Conservation (phyloP, 1,140 invertebrate species). For the Plutomurus gul region DNA sequence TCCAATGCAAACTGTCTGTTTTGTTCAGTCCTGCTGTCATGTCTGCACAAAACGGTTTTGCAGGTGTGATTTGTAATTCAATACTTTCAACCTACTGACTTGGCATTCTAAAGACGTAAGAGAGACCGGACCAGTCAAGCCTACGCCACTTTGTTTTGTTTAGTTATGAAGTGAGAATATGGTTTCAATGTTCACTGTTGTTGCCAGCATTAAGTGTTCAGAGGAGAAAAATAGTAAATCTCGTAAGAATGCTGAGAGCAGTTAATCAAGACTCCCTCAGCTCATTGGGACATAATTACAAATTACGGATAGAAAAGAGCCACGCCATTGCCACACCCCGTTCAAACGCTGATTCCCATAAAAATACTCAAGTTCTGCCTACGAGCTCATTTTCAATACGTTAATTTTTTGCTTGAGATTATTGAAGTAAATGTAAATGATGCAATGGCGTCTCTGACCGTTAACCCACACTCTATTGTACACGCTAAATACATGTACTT, state of each 20-base stretch:
- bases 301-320: slow-evolving; percentile 35
- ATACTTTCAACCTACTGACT: not conserved
- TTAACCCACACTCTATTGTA: no score
- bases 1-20: no score
- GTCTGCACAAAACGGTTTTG: not conserved
- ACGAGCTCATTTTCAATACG: not conserved
- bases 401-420: not conserved
- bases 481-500: no score
- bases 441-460: no score
- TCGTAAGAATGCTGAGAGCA: not conserved
- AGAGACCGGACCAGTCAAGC: not conserved
- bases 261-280: slow-evolving; percentile 35
- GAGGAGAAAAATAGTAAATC: no score
- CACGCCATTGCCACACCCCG: slow-evolving; percentile 39
- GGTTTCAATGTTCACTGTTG: no score
- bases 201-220: no score
- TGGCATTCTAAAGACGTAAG: not conserved
- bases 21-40: not conserved
- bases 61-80: not conserved
- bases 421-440: no score
- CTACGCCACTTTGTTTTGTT: not conserved
- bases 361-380: slow-evolving; percentile 29
- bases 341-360: slow-evolving; percentile 32
- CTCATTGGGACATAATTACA: slow-evolving; percentile 42
- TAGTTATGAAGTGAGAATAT: not conserved